Conservation (phyloP, 2,888 invertebrate species). For the Hypolimnas misippus region DNA sequence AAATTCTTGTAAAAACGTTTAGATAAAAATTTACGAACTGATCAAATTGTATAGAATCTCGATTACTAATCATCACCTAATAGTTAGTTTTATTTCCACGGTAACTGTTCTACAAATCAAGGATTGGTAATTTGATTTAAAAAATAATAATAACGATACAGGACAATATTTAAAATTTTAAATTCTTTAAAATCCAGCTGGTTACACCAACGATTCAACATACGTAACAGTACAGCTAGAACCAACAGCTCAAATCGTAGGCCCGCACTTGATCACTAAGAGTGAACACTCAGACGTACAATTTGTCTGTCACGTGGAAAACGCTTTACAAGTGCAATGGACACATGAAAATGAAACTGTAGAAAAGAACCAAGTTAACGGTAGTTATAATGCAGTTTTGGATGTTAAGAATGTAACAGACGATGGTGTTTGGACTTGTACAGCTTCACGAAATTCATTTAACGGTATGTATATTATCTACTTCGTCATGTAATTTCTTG, state of each 20-base stretch:
- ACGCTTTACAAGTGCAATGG: conserved; percentile 60
- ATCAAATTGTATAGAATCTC: too few species aligned
- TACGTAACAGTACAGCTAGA: conserved; percentile 52
- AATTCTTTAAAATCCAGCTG: conserved; percentile 55
- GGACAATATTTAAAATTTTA: not conserved
- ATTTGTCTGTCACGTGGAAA: conserved; percentile 61
- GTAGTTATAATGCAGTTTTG: conserved; percentile 51
- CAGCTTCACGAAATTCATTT: conserved; percentile 51
- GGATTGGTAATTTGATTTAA: not conserved
- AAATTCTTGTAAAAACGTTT: too few species aligned
- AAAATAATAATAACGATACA: not conserved
- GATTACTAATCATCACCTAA: too few species aligned
- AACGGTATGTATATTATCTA: conserved; percentile 51
- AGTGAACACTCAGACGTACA: conserved; percentile 52
- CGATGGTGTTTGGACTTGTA: conserved; percentile 64
- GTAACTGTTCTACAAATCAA: not conserved
- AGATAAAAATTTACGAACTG: too few species aligned
- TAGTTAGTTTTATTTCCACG: not conserved
- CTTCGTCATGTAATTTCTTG: not conserved
- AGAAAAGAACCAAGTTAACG: conserved; percentile 47
- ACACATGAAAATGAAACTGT: conserved; percentile 49
- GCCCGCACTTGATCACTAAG: conserved; percentile 57
- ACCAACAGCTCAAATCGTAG: conserved; percentile 67
- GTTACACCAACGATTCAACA: conserved; percentile 56
- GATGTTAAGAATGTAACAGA: conserved; percentile 56